These are phyloP conservation scores for Linurgus olivaceus DNA, from an alignment of 2,797 vertebrate species.

Conservation along the genomic window DNA sequence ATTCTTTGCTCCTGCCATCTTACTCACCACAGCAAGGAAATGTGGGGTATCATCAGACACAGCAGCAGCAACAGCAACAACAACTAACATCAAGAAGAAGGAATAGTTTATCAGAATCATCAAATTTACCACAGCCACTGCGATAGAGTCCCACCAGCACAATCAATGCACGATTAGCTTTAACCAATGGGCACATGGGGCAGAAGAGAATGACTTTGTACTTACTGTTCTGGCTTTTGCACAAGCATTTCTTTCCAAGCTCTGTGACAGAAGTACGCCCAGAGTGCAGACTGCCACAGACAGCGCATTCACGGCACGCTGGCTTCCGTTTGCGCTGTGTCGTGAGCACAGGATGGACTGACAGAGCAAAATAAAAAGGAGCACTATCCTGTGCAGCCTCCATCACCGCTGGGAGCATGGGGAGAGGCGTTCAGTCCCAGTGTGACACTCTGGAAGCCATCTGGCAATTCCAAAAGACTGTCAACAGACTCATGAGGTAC, in stretches of 20 bases:
- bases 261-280: background rate
- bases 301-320: background rate
- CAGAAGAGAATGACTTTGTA: constrained; percentile 30
- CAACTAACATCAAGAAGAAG: constrained; percentile 65
- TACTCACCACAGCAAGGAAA: constrained; percentile 73
- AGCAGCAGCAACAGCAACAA: constrained; percentile 49
- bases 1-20: constrained; percentile 71
- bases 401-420: background rate
- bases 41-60: constrained; percentile 62
- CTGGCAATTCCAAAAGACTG: constrained; percentile 8
- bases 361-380: background rate
- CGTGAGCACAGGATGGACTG: background rate
- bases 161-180: constrained; percentile 68
- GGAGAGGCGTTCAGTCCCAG: background rate
- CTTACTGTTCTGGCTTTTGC: constrained; percentile 37
- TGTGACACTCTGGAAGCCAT: background rate
- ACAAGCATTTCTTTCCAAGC: constrained; percentile 53
- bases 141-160: constrained; percentile 61
- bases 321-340: constrained; percentile 2
- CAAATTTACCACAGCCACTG: constrained; percentile 71
- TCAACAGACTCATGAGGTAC: constrained; percentile 11
- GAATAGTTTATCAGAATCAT: constrained; percentile 72
- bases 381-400: background rate
- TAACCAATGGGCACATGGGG: constrained; percentile 61
- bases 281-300: background rate